A percentile compares a stretch with the other conserved stretches of the same genome.
Evolutionary conservation across 2,888 invertebrate genomes (phyloP).

Genomic region (Autographa gamma): DNA sequence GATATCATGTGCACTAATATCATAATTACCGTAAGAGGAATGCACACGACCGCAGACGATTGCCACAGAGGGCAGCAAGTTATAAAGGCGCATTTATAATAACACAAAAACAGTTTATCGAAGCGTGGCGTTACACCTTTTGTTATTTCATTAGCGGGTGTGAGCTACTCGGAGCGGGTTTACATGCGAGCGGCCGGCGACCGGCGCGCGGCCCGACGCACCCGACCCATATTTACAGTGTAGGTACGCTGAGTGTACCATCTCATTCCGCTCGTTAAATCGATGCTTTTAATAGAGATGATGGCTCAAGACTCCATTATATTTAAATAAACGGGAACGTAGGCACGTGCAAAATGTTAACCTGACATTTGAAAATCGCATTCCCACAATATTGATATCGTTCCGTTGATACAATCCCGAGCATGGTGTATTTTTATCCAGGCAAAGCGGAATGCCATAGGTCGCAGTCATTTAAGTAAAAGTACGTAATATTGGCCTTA

Average conservation of each 20-base stretch:
- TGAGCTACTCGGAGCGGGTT: slow-evolving; percentile 62
- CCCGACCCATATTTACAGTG: slow-evolving; percentile 78
- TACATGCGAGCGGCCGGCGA: slow-evolving; percentile 65
- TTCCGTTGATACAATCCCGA: slow-evolving; percentile 50
- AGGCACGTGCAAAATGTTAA: slow-evolving; percentile 74
- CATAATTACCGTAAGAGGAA: slow-evolving; percentile 26
- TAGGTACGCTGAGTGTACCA: slow-evolving; percentile 66
- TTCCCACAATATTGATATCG: slow-evolving; percentile 51
- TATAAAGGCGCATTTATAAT: slow-evolving; percentile 50
- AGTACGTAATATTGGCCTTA: slow-evolving; percentile 5
- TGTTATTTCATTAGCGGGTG: slow-evolving; percentile 71
- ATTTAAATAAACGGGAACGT: slow-evolving; percentile 74
- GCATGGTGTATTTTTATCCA: slow-evolving; percentile 58
- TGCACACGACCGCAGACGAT: slow-evolving; percentile 22
- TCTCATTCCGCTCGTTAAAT: slow-evolving; percentile 83
- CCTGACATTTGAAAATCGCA: slow-evolving; percentile 69
- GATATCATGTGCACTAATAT: slow-evolving; percentile 29
- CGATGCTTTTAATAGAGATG: slow-evolving; percentile 85
- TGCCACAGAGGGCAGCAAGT: slow-evolving; percentile 40
- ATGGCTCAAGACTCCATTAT: slow-evolving; percentile 79
- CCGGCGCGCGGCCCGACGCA: slow-evolving; percentile 59
- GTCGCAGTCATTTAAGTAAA: slow-evolving; percentile 44
- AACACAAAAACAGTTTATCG: slow-evolving; percentile 65
- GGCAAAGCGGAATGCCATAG: slow-evolving; percentile 55
- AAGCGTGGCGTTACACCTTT: slow-evolving; percentile 67